A percentile compares a stretch with the other conserved stretches of the same genome.
Evolutionary conservation across 1,140 invertebrate species (phyloP).

Genomic region (Micrasema longulum): DNA sequence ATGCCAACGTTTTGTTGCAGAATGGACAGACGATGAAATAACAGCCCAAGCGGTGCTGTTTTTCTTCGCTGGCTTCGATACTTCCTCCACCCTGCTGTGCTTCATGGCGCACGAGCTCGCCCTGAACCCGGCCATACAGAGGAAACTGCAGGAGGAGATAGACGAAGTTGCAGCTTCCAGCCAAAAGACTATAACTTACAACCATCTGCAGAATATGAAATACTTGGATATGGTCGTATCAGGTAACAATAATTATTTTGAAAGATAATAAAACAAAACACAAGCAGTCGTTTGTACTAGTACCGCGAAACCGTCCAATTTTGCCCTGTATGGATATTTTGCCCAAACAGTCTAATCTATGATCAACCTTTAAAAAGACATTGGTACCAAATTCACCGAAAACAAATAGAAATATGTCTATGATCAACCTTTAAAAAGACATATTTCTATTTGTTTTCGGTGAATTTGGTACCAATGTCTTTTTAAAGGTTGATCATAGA

Average conservation of each 20-base stretch:
- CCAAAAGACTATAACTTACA: slow-evolving; percentile 59
- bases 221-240: slow-evolving; percentile 64
- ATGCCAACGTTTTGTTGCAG: slow-evolving; percentile 50
- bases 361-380: too few relatives aligned
- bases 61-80: slow-evolving; percentile 68
- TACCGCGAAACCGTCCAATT: too few relatives aligned
- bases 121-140: slow-evolving; percentile 68
- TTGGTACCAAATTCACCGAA: background rate
- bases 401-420: background rate
- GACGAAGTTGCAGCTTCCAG: slow-evolving; percentile 59
- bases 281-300: too few relatives aligned
- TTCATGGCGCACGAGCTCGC: slow-evolving; percentile 67
- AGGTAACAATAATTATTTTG: slow-evolving; percentile 55
- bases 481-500: too few relatives aligned
- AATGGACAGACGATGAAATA: slow-evolving; percentile 61
- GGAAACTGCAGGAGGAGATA: slow-evolving; percentile 70
- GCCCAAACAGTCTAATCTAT: too few relatives aligned
- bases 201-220: slow-evolving; percentile 62
- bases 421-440: too few relatives aligned
- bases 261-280: too few relatives aligned
- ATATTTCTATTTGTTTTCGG: background rate
- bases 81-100: slow-evolving; percentile 57
- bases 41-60: slow-evolving; percentile 65
- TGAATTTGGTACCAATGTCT: background rate
- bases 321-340: too few relatives aligned